These are phyloP conservation scores for Seladonia tumulorum DNA, from an alignment of 2,888 invertebrate genomes.

Conservation along the genomic window DNA sequence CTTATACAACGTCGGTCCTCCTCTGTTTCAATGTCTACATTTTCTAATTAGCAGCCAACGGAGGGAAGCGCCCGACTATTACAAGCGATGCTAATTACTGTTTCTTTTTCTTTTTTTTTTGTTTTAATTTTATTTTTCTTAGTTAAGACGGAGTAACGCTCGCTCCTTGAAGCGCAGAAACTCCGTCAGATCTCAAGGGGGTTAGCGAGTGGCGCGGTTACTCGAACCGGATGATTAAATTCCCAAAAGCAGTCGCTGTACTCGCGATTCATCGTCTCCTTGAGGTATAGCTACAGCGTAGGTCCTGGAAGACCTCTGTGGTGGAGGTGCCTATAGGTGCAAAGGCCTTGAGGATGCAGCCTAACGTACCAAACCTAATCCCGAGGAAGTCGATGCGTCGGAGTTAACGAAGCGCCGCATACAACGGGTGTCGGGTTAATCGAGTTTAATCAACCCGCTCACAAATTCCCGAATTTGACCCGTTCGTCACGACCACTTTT, in stretches of 20 bases:
- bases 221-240: constrained; percentile 77
- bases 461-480: constrained; percentile 24
- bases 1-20: not conserved
- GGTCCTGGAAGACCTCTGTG: constrained; percentile 52
- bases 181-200: constrained; percentile 51
- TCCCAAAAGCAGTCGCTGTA: constrained; percentile 71
- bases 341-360: constrained; percentile 70
- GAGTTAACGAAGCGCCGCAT: constrained; percentile 71
- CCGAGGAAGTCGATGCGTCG: constrained; percentile 73
- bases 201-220: constrained; percentile 61
- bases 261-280: constrained; percentile 67
- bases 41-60: constrained; percentile 24
- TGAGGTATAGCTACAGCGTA: constrained; percentile 52
- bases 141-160: constrained; percentile 32
- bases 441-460: constrained; percentile 53
- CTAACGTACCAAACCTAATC: constrained; percentile 75
- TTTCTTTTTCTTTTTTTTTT: not conserved
- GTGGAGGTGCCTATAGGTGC: constrained; percentile 63
- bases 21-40: constrained; percentile 4
- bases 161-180: constrained; percentile 46
- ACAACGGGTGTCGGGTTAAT: constrained; percentile 72
- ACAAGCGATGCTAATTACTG: constrained; percentile 43
- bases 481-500: not conserved
- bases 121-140: too few species aligned
- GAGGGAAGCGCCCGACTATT: constrained; percentile 23